phyloP scores from a whole-genome alignment of 1,140 invertebrate species.

The Hestina assimilis region DNA sequence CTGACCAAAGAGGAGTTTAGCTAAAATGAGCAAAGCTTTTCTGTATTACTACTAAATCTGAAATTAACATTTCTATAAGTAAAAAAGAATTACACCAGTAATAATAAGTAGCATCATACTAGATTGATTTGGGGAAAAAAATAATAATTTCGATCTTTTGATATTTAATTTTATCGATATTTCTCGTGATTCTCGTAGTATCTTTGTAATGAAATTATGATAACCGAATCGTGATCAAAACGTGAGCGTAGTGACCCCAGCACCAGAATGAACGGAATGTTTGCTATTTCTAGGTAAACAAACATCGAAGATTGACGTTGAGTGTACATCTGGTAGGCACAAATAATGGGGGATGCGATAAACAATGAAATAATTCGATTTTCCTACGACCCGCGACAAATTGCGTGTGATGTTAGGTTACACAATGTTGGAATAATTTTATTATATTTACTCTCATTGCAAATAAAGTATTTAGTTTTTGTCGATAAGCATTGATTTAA shows the following conservation, averaged over 20 bases:
- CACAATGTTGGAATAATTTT: constrained; percentile 29
- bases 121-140: too few species aligned
- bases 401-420: constrained; percentile 47
- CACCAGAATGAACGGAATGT: constrained; percentile 44
- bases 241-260: constrained; percentile 58
- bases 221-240: constrained; percentile 63
- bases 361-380: constrained; percentile 73
- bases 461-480: background rate
- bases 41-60: too few species aligned
- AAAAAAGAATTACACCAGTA: too few species aligned
- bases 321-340: constrained; percentile 74
- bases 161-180: background rate
- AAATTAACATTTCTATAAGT: too few species aligned
- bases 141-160: too few species aligned
- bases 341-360: constrained; percentile 71
- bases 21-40: too few species aligned
- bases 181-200: constrained; percentile 12
- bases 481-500: background rate
- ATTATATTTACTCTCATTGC: background rate
- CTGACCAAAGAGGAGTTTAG: too few species aligned
- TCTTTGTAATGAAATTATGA: constrained; percentile 58
- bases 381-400: constrained; percentile 55
- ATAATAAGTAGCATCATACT: too few species aligned
- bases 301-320: constrained; percentile 69
- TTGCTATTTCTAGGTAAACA: constrained; percentile 75